These are phyloP conservation scores for Mesoclemmys tuberculata DNA, from an alignment of 2,113 vertebrate genomes.

Conservation along the genomic window DNA sequence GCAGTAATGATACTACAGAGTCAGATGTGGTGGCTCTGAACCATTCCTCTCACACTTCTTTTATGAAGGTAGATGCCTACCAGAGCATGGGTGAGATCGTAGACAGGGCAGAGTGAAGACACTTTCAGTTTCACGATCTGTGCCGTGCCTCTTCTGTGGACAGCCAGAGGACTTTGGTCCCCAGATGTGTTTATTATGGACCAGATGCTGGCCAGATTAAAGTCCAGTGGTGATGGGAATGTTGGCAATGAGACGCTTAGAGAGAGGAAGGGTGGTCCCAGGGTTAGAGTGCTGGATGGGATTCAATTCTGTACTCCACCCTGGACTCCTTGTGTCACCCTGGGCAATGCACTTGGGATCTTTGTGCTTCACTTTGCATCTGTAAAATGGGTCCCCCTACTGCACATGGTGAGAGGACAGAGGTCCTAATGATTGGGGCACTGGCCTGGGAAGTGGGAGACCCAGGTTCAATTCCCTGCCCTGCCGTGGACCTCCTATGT, in stretches of 20 bases:
- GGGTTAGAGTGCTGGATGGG: not conserved
- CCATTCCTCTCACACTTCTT: not conserved
- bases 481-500: not conserved
- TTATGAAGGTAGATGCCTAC: not conserved
- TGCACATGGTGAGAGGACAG: too few species aligned
- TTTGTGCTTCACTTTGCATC: too few species aligned
- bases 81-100: not conserved
- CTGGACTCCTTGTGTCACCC: too few species aligned
- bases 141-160: not conserved
- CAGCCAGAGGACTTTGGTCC: not conserved
- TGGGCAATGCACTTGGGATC: too few species aligned
- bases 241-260: rapidly evolving
- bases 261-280: not conserved
- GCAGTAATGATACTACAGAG: rapidly evolving
- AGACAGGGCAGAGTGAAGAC: not conserved
- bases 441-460: not conserved
- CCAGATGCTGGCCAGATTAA: too few species aligned
- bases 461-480: too few species aligned
- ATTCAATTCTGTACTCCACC: too few species aligned
- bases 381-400: too few species aligned
- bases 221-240: too few species aligned
- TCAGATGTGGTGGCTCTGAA: not conserved
- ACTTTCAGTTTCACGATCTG: rapidly evolving
- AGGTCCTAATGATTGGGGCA: too few species aligned
- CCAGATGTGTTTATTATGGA: too few species aligned